Conservation (phyloP, 2,888 invertebrate genomes). For the Sericinus montela region DNA sequence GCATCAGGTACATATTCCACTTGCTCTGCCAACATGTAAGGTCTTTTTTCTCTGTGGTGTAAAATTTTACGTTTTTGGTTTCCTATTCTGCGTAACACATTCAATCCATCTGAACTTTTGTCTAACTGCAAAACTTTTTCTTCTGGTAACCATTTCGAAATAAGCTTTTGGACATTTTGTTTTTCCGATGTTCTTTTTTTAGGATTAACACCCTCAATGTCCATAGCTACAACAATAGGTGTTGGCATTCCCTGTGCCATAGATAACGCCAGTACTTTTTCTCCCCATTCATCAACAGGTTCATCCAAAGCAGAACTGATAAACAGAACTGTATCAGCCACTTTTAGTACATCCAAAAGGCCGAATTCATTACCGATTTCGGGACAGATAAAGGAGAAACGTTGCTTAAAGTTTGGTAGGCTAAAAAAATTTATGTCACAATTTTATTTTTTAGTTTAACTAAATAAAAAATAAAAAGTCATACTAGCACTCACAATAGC, state of each 20-base stretch:
- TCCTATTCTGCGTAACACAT: slow-evolving; percentile 83
- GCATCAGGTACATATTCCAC: slow-evolving; percentile 81
- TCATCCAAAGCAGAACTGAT: slow-evolving; percentile 86
- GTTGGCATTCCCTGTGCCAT: slow-evolving; percentile 91
- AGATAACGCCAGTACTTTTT: slow-evolving; percentile 86
- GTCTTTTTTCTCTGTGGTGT: slow-evolving; percentile 85
- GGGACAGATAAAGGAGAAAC: slow-evolving; percentile 90
- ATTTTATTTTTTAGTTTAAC: too few species aligned
- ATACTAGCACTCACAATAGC: too few species aligned
- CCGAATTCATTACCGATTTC: slow-evolving; percentile 86
- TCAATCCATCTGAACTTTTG: slow-evolving; percentile 85
- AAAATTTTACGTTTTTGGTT: slow-evolving; percentile 89
- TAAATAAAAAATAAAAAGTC: too few species aligned
- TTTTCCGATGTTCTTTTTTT: slow-evolving; percentile 86
- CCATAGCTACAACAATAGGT: slow-evolving; percentile 85
- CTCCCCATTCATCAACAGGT: slow-evolving; percentile 89
- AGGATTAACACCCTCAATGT: slow-evolving; percentile 85
- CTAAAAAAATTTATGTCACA: slow-evolving; percentile 57
- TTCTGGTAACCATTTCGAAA: slow-evolving; percentile 87
- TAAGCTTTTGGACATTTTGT: slow-evolving; percentile 80
- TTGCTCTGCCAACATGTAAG: slow-evolving; percentile 91
- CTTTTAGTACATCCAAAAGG: slow-evolving; percentile 89
- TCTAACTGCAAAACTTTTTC: slow-evolving; percentile 90
- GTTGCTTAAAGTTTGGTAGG: slow-evolving; percentile 91
- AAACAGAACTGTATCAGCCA: slow-evolving; percentile 91